phyloP scores from a whole-genome alignment of 1,140 invertebrate genomes.

The Triops cancriformis region DNA sequence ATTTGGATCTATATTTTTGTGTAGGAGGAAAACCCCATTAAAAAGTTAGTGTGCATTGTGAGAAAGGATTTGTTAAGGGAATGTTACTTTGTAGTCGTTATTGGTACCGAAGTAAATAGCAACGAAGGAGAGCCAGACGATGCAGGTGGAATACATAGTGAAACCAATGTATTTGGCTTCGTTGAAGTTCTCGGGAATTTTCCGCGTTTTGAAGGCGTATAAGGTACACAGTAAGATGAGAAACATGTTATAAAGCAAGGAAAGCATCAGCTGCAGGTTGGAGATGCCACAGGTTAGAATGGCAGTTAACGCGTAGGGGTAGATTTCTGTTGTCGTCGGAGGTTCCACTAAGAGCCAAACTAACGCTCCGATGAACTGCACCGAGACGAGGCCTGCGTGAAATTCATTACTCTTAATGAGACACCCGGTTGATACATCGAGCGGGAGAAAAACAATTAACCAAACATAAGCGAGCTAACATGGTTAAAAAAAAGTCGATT shows the following conservation, averaged over 20 bases:
- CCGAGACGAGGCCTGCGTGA: constrained; percentile 48
- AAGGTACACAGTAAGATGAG: constrained; percentile 61
- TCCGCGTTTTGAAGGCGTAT: constrained; percentile 64
- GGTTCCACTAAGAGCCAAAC: constrained; percentile 57
- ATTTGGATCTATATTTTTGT: constrained; percentile 56
- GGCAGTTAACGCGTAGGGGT: constrained; percentile 48
- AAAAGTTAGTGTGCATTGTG: constrained; percentile 44
- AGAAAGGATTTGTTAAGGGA: neutral
- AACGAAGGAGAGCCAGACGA: constrained; percentile 64
- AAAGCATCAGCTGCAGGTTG: constrained; percentile 59
- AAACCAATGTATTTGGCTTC: constrained; percentile 61
- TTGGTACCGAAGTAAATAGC: constrained; percentile 60
- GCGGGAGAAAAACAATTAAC: constrained; percentile 15
- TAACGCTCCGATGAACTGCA: constrained; percentile 52
- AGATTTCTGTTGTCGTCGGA: constrained; percentile 51
- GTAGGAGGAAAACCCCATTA: constrained; percentile 33
- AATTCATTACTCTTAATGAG: constrained; percentile 14
- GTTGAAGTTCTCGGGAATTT: constrained; percentile 66
- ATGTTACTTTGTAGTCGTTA: constrained; percentile 53
- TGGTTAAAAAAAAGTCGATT: no score
- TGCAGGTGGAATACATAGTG: constrained; percentile 66
- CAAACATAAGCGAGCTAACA: no score
- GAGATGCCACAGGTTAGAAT: constrained; percentile 61
- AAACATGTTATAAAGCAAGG: constrained; percentile 64
- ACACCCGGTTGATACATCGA: constrained; percentile 39